Evolutionary conservation across 2,888 invertebrate species (phyloP).

Genomic region (Euzophera pinguis): DNA sequence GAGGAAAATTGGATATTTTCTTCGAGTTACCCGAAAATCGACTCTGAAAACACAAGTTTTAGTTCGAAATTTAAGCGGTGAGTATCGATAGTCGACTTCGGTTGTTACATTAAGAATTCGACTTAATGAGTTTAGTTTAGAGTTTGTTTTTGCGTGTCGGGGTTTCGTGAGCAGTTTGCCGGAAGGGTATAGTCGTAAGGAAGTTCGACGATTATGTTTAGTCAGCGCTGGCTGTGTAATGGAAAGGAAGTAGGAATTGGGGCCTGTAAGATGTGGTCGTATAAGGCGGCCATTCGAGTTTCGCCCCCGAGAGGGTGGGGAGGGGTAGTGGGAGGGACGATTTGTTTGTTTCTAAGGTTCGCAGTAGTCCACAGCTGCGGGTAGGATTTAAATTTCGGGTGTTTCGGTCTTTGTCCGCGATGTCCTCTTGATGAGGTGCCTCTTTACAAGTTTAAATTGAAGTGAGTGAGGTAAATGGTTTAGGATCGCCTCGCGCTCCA

Average conservation of each 20-base stretch:
- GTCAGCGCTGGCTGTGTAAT: constrained; percentile 74
- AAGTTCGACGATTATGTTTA: constrained; percentile 79
- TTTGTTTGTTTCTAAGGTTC: constrained; percentile 77
- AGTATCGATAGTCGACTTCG: constrained; percentile 36
- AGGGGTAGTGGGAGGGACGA: constrained; percentile 43
- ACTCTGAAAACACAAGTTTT: constrained; percentile 30
- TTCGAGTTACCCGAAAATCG: constrained; percentile 32
- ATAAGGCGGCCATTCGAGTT: constrained; percentile 66
- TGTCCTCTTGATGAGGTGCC: constrained; percentile 64
- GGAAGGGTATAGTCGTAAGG: constrained; percentile 79
- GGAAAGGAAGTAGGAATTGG: constrained; percentile 79
- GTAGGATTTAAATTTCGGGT: constrained; percentile 61
- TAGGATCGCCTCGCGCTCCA: constrained; percentile 34
- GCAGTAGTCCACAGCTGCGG: constrained; percentile 64
- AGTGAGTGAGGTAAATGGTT: constrained; percentile 51
- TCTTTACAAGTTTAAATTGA: constrained; percentile 72
- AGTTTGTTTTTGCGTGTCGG: constrained; percentile 43
- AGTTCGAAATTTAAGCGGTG: constrained; percentile 37
- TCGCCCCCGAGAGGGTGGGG: constrained; percentile 29
- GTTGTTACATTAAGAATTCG: constrained; percentile 27
- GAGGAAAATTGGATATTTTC: constrained; percentile 71
- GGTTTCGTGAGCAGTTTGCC: constrained; percentile 48
- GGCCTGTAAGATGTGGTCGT: constrained; percentile 78
- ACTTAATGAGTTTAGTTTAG: constrained; percentile 42
- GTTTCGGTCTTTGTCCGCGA: constrained; percentile 62